A percentile compares a stretch with the other conserved stretches of the same genome.
phyloP scores from a whole-genome alignment of 2,113 vertebrate species.

The Lepisosteus osseus region DNA sequence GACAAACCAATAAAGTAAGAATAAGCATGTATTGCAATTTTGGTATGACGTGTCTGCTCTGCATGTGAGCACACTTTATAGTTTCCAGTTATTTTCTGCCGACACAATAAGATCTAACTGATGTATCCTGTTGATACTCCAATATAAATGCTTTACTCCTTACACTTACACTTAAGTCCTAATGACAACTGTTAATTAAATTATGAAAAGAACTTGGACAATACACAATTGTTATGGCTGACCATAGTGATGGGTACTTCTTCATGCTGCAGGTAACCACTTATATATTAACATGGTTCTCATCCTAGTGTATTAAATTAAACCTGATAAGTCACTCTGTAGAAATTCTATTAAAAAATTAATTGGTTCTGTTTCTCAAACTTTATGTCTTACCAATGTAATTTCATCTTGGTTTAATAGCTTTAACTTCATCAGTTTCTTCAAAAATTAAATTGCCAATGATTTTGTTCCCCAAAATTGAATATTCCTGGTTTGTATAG shows the following conservation, averaged over 20 bases:
- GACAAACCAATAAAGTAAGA: too few species aligned
- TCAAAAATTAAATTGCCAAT: background rate
- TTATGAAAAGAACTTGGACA: slow-evolving; percentile 35
- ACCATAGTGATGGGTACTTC: background rate
- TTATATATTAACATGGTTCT: slow-evolving; percentile 21
- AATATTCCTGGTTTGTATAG: too few species aligned
- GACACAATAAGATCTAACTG: background rate
- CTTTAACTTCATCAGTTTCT: too few species aligned
- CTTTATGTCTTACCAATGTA: background rate
- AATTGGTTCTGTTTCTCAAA: background rate
- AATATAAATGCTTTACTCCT: background rate
- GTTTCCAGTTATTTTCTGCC: background rate
- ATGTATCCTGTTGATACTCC: background rate
- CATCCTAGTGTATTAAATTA: slow-evolving; percentile 26
- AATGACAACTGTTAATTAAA: slow-evolving; percentile 18
- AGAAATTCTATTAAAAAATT: slow-evolving; percentile 11
- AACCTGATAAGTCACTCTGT: slow-evolving; percentile 11
- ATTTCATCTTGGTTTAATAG: background rate
- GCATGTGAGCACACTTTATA: background rate
- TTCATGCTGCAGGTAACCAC: slow-evolving; percentile 15
- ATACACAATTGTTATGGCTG: slow-evolving; percentile 3
- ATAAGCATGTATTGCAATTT: background rate
- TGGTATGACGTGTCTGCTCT: background rate
- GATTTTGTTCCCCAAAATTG: too few species aligned
- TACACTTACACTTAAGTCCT: slow-evolving; percentile 1